Evolutionary conservation across 2,888 invertebrate species (phyloP).

Genomic region (Pachydiplax longipennis): DNA sequence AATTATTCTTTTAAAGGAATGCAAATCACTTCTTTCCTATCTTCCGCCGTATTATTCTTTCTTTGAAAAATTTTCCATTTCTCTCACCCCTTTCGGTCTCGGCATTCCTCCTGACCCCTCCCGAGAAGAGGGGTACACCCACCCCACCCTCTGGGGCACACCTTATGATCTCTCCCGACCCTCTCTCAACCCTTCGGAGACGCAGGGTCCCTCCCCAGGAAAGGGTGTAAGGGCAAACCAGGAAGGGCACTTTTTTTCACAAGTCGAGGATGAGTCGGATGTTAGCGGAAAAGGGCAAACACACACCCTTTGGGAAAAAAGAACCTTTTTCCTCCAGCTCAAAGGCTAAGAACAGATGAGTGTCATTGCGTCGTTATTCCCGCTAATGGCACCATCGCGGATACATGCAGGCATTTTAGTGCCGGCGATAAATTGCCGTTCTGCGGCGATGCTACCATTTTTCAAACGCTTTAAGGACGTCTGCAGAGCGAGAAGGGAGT

Average conservation of each 20-base stretch:
- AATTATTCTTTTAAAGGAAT: conserved; percentile 46
- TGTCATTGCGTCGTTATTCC: background rate
- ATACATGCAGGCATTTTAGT: background rate
- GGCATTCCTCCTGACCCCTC: background rate
- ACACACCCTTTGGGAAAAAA: background rate
- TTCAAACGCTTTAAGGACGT: background rate
- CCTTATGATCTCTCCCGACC: background rate
- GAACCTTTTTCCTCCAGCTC: background rate
- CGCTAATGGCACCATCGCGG: background rate
- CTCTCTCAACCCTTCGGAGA: background rate
- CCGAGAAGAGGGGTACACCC: background rate
- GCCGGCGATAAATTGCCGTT: background rate
- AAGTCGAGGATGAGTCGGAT: background rate
- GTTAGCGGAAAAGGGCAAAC: background rate
- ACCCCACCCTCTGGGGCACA: background rate
- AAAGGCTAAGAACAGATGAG: background rate
- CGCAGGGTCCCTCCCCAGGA: background rate
- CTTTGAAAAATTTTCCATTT: conserved; percentile 43
- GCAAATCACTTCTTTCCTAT: conserved; percentile 46
- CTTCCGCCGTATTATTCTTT: conserved; percentile 36
- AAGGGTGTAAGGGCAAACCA: conserved; percentile 16
- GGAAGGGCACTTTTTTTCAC: background rate
- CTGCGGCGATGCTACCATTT: background rate
- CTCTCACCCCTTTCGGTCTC: conserved; percentile 1
- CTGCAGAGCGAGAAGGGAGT: background rate